Evolutionary conservation across 2,797 vertebrate species (phyloP), one percentile per base, ranked within the genome.

Genomic region (Coregonus suidteri): DNA sequence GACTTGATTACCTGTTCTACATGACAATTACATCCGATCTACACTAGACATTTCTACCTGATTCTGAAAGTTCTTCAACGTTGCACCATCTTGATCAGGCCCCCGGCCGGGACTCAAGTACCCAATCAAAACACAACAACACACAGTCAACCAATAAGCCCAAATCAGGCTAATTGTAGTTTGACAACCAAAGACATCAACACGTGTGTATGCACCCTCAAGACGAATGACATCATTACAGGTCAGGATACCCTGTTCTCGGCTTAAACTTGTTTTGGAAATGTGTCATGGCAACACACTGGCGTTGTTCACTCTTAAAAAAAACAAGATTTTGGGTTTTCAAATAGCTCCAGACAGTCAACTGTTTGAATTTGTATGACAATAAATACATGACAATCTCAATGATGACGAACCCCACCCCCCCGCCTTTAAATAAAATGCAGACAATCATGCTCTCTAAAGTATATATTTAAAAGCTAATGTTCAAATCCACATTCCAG

Each of bases 401-500:
- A 59, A 18, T 59, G 15, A 59, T 14, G 25, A 25, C 25, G 25
- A 53, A 11, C 52, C 52, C 52, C 53, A 13, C 53, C 53, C 2
- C 14, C 53, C 14, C 25, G 25, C 25, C 53, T 4, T 54, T 54
- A 54, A 54, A 54, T 54, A 54, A 54, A 64, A 18, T 2, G 62
- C 62, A 25, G 62, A 64, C 62, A 30, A 64, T 64, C 20, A 64
- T 64, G 62, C 20, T 15, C 31, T 35, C 65, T 66, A 66, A 66
- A 66, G 30, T 66, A 67, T 67, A 14, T 6, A 6, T 34, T 16
- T 14, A 31, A 67, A 62, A n/a, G 56, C 56, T 20, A 62, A 67
- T 67, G 65, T 67, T 34, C 25, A 34, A 67, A 67, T 31, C 11
- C 65, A 67, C 65, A 67, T 67, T 67, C 31, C 31, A 34, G 65